These are phyloP conservation scores for Neodon shergylaensis DNA, from an alignment of 2,113 vertebrate species.

Conservation along the genomic window DNA sequence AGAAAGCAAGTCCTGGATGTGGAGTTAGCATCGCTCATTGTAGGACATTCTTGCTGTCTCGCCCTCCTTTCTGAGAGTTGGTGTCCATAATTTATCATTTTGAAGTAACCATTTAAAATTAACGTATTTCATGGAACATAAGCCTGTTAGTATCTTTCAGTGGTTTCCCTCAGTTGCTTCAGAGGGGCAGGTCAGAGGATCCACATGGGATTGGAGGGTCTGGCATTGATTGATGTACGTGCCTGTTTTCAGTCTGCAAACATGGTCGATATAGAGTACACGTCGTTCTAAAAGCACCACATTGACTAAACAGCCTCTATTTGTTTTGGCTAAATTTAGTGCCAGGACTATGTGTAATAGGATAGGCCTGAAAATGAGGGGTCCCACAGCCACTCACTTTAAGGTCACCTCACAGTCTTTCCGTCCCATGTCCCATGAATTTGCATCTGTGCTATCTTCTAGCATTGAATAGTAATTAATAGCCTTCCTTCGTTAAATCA, in stretches of 20 bases:
- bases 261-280: neutral
- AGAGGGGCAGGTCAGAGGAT: neutral
- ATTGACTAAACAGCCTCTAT: conserved; percentile 16
- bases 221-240: conserved; percentile 26
- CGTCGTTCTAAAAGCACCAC: conserved; percentile 30
- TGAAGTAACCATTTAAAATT: conserved; percentile 18
- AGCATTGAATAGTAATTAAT: neutral
- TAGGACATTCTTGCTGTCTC: neutral
- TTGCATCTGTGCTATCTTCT: neutral
- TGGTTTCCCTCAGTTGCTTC: neutral
- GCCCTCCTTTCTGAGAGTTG: neutral
- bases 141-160: neutral
- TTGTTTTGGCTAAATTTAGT: conserved; percentile 59
- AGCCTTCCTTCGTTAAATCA: neutral
- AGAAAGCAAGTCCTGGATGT: neutral
- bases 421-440: neutral
- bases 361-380: neutral
- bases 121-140: neutral
- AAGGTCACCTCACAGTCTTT: neutral
- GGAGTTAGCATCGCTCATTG: neutral
- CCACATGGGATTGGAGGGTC: neutral
- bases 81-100: neutral
- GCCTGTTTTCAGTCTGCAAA: conserved; percentile 6
- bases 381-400: neutral
- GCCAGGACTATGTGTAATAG: neutral